phyloP scores from a whole-genome alignment of 2,888 invertebrate species.

The Drosophila antonietae region DNA sequence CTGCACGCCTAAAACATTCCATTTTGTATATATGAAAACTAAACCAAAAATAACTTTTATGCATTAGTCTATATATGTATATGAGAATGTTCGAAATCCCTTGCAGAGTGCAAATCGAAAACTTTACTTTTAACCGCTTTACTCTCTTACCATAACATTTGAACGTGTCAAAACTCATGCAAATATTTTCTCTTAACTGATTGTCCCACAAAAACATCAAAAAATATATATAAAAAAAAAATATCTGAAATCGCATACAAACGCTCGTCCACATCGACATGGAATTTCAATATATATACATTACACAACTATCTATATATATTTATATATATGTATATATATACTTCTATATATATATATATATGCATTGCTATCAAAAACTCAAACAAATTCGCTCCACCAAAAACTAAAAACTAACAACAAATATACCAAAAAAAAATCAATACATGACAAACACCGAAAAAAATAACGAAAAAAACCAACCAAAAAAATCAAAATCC shows the following conservation, averaged over 20 bases:
- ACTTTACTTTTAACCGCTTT: slow-evolving; percentile 51
- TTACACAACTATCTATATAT: slow-evolving; percentile 49
- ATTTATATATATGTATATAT: slow-evolving; percentile 44
- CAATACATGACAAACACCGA: slow-evolving; percentile 33
- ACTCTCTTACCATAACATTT: slow-evolving; percentile 66
- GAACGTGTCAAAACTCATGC: slow-evolving; percentile 77
- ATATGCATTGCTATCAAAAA: slow-evolving; percentile 58
- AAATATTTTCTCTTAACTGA: slow-evolving; percentile 80
- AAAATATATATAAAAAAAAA: slow-evolving; percentile 30
- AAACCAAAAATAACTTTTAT: slow-evolving; percentile 23
- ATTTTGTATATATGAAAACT: slow-evolving; percentile 17
- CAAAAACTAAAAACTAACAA: slow-evolving; percentile 51
- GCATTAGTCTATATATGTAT: slow-evolving; percentile 37
- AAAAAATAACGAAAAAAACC: slow-evolving; percentile 19
- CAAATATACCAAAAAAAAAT: slow-evolving; percentile 31
- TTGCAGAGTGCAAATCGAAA: slow-evolving; percentile 54
- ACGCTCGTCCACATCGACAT: slow-evolving; percentile 82
- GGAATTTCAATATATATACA: slow-evolving; percentile 62
- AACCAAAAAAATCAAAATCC: slow-evolving; percentile 40
- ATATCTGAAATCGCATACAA: slow-evolving; percentile 59
- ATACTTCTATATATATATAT: slow-evolving; percentile 41
- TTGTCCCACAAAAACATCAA: slow-evolving; percentile 62
- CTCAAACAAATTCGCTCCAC: slow-evolving; percentile 49
- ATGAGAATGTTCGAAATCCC: slow-evolving; percentile 42
- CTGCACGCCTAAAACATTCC: slow-evolving; percentile 39